Evolutionary conservation across 2,888 invertebrate species (phyloP).

Genomic region (Tetramorium bicarinatum): DNA sequence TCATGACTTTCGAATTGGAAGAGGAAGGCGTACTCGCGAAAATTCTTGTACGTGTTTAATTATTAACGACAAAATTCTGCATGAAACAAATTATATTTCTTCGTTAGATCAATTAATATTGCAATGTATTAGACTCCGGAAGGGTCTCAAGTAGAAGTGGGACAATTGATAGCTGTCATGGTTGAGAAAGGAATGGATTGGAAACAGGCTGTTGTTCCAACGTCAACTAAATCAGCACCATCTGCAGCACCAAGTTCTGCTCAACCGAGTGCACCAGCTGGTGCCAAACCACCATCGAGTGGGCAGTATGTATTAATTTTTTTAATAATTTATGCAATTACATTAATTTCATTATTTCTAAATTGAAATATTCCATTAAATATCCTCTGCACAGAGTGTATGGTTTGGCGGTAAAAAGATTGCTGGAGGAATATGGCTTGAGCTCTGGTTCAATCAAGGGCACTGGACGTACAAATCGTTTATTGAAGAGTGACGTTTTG

Average conservation of each 20-base stretch:
- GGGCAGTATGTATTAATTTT: constrained; percentile 78
- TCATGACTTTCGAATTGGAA: constrained; percentile 89
- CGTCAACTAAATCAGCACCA: constrained; percentile 63
- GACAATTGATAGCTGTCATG: constrained; percentile 88
- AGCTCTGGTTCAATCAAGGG: constrained; percentile 86
- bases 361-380: background rate
- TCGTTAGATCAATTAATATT: background rate
- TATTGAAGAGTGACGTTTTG: constrained; percentile 89
- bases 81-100: background rate
- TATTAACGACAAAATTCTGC: background rate
- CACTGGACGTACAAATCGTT: constrained; percentile 88
- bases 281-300: constrained; percentile 68
- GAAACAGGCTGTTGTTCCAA: constrained; percentile 87
- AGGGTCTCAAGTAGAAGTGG: constrained; percentile 87
- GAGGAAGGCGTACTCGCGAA: constrained; percentile 89
- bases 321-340: constrained; percentile 7
- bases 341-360: constrained; percentile 20
- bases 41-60: constrained; percentile 86
- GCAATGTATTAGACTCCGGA: constrained; percentile 85
- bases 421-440: constrained; percentile 88
- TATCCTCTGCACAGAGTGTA: constrained; percentile 79
- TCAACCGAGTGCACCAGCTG: constrained; percentile 34
- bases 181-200: constrained; percentile 89
- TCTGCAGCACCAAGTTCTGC: constrained; percentile 57
- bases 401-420: constrained; percentile 89